phyloP scores from a whole-genome alignment of 1,140 invertebrate species.

The Habropoda laboriosa region DNA sequence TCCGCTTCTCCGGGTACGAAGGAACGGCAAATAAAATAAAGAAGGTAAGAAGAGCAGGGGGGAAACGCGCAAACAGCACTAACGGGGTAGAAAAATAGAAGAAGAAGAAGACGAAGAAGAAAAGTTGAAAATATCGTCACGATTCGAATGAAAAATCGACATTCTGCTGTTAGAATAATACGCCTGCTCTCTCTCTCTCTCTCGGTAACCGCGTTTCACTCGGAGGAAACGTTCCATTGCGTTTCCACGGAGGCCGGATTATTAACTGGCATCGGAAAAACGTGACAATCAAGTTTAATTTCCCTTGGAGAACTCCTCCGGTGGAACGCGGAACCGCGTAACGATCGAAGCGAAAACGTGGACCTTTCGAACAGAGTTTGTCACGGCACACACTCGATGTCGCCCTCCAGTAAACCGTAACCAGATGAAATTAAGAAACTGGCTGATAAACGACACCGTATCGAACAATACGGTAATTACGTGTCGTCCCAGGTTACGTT shows the following conservation, averaged over 20 bases:
- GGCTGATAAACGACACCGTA: slow-evolving; percentile 50
- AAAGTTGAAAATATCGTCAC: not conserved
- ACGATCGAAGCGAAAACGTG: slow-evolving; percentile 55
- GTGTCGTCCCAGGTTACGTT: slow-evolving; percentile 31
- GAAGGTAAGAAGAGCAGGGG: not conserved
- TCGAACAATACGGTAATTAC: slow-evolving; percentile 59
- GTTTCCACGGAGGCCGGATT: slow-evolving; percentile 16
- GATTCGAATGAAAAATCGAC: slow-evolving; percentile 22
- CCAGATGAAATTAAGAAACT: slow-evolving; percentile 57
- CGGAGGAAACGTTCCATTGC: slow-evolving; percentile 7
- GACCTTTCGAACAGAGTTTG: slow-evolving; percentile 60
- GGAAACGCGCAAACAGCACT: not conserved
- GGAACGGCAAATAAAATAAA: not conserved
- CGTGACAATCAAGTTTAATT: slow-evolving; percentile 50
- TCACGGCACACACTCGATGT: slow-evolving; percentile 63
- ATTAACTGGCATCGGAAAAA: slow-evolving; percentile 50
- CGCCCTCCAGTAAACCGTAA: slow-evolving; percentile 59
- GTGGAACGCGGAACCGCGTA: slow-evolving; percentile 38
- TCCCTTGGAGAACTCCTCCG: slow-evolving; percentile 38
- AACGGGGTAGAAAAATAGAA: not conserved
- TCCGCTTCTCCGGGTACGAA: not conserved
- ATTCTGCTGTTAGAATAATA: not conserved
- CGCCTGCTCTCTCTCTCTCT: too few species aligned
- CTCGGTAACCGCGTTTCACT: slow-evolving; percentile 1
- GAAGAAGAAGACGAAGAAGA: not conserved